Evolutionary conservation across 2,888 invertebrate species (phyloP).

Genomic region (Corbicula japonica): DNA sequence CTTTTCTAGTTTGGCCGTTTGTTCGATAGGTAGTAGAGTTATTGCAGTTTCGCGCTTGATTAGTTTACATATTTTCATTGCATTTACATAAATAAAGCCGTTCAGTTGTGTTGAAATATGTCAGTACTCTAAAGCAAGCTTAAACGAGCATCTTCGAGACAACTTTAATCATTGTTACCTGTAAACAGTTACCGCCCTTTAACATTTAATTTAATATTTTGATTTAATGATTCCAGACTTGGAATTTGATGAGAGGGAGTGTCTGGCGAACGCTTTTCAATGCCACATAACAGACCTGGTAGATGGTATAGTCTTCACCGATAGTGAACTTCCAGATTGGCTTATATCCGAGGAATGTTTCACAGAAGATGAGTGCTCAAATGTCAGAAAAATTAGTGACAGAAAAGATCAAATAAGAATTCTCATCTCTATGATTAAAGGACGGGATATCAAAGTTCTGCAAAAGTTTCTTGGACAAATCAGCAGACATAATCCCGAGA

Average conservation of each 20-base stretch:
- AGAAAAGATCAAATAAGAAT: constrained; percentile 29
- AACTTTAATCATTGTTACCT: too few species aligned
- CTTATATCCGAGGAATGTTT: constrained; percentile 26
- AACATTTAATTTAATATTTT: too few species aligned
- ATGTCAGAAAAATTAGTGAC: not conserved
- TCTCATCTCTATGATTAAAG: constrained; percentile 25
- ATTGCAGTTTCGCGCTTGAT: too few species aligned
- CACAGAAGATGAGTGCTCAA: constrained; percentile 32
- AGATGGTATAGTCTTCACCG: constrained; percentile 25
- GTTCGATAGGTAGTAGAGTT: too few species aligned
- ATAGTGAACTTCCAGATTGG: constrained; percentile 25
- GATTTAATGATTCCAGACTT: too few species aligned
- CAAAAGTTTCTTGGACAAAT: constrained; percentile 3
- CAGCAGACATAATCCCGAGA: not conserved
- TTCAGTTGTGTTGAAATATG: too few species aligned
- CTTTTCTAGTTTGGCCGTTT: too few species aligned
- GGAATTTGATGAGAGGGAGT: constrained; percentile 27
- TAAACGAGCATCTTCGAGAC: too few species aligned
- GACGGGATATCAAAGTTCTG: constrained; percentile 13
- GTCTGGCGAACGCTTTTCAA: constrained; percentile 25
- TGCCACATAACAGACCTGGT: constrained; percentile 18
- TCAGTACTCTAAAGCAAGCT: too few species aligned
- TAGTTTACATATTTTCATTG: too few species aligned
- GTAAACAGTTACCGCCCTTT: too few species aligned
- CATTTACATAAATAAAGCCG: too few species aligned